Conservation (phyloP, 92 coral and sea anemone species). For the Metridium senile region DNA sequence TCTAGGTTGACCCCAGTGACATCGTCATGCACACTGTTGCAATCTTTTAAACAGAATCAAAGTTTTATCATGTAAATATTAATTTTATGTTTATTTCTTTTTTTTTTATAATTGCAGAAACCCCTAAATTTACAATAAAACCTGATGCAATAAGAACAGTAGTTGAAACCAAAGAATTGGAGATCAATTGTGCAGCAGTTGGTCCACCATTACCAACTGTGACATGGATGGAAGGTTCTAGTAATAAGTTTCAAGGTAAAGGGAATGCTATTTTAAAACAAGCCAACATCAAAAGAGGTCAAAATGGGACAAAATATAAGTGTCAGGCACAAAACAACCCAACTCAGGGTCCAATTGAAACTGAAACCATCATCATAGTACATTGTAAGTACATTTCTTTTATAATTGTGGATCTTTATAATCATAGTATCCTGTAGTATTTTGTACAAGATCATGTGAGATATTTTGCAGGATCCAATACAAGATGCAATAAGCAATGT, state of each 20-base stretch:
- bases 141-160: constrained; percentile 1
- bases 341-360: not conserved
- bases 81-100: not conserved
- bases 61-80: too few relatives aligned
- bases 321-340: constrained; percentile 23
- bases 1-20: too few relatives aligned
- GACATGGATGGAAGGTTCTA: not conserved
- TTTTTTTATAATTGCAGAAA: not conserved
- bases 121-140: constrained; percentile 3
- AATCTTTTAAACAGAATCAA: too few relatives aligned
- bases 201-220: constrained; percentile 13
- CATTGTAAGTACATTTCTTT: constrained; percentile 17
- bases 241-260: not conserved
- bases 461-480: too few relatives aligned
- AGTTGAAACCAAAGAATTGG: constrained; percentile 7
- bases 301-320: not conserved
- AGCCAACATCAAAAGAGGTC: not conserved
- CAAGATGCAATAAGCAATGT: too few relatives aligned
- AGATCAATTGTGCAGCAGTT: constrained; percentile 17
- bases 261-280: not conserved
- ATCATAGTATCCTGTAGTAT: too few relatives aligned
- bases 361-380: not conserved
- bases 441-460: too few relatives aligned
- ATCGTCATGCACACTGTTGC: too few relatives aligned
- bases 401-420: too few relatives aligned